Evolutionary conservation across 2,888 invertebrate species (phyloP).

Genomic region (Meliscaeva auricollis): DNA sequence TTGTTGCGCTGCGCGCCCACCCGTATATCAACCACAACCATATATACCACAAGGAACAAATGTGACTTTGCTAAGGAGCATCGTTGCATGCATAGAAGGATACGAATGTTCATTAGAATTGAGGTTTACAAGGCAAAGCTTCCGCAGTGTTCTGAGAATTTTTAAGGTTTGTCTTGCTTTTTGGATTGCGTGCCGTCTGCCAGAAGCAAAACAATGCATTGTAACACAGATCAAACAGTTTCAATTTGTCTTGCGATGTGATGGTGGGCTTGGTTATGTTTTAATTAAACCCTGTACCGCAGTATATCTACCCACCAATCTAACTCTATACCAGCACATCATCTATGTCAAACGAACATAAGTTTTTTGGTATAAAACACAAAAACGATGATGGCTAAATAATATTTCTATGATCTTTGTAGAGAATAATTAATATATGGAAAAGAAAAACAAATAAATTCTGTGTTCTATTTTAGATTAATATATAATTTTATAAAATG

Average conservation of each 20-base stretch:
- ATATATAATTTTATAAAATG: too few species aligned
- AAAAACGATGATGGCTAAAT: conserved; percentile 6
- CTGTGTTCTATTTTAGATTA: neutral
- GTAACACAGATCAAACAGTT: conserved; percentile 72
- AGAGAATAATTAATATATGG: neutral
- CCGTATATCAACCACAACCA: conserved; percentile 27
- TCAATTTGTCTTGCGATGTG: conserved; percentile 63
- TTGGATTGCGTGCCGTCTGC: conserved; percentile 51
- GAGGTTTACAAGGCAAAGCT: conserved; percentile 58
- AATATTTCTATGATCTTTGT: neutral
- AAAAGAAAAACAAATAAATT: neutral
- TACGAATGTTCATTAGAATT: conserved; percentile 75
- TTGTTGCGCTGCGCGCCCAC: conserved; percentile 43
- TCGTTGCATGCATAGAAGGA: conserved; percentile 49
- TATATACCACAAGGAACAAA: conserved; percentile 58
- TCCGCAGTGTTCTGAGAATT: conserved; percentile 54
- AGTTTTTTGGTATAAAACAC: conserved; percentile 12
- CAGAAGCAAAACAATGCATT: conserved; percentile 66
- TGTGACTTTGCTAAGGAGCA: conserved; percentile 64
- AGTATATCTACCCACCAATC: neutral
- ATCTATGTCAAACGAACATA: conserved; percentile 55
- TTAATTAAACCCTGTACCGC: conserved; percentile 59
- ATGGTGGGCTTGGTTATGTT: conserved; percentile 52
- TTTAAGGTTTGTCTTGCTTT: conserved; percentile 38
- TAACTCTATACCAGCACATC: neutral